Evolutionary conservation across 1,140 invertebrate species (phyloP).

Genomic region (Sycophaga agraensis): DNA sequence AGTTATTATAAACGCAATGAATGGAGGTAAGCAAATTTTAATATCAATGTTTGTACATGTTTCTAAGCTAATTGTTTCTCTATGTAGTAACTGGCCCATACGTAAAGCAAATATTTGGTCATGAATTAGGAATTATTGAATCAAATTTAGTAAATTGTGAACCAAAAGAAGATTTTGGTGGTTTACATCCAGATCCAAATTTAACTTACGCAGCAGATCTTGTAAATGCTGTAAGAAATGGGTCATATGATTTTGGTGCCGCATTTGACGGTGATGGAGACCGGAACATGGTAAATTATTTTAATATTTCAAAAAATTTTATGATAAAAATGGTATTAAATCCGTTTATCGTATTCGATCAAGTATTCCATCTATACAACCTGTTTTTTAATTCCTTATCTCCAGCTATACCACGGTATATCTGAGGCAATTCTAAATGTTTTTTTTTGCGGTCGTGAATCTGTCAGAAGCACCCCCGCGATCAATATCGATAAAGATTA

Average conservation of each 20-base stretch:
- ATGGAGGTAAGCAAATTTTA: constrained; percentile 74
- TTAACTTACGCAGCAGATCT: constrained; percentile 92
- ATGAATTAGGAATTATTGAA: constrained; percentile 77
- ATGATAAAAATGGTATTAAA: too few relatives aligned
- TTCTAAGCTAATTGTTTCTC: constrained; percentile 6
- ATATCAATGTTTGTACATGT: background rate
- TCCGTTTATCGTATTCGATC: too few relatives aligned
- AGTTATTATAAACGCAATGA: constrained; percentile 90
- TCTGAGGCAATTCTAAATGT: too few relatives aligned
- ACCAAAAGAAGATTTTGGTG: constrained; percentile 93
- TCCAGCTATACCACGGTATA: too few relatives aligned
- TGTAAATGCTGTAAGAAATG: constrained; percentile 75
- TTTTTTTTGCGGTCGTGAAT: too few relatives aligned
- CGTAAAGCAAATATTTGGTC: constrained; percentile 83
- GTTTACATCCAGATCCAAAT: constrained; percentile 97
- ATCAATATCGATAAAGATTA: too few relatives aligned
- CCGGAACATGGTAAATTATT: constrained; percentile 52
- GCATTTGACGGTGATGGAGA: constrained; percentile 98
- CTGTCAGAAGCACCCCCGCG: too few relatives aligned
- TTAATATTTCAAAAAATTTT: background rate
- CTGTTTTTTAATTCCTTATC: too few relatives aligned
- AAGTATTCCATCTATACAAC: too few relatives aligned
- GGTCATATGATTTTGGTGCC: constrained; percentile 90
- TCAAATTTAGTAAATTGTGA: constrained; percentile 72
- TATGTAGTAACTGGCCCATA: constrained; percentile 92